These are phyloP conservation scores for Ips typographus DNA, from an alignment of 1,140 invertebrate species.

Conservation along the genomic window DNA sequence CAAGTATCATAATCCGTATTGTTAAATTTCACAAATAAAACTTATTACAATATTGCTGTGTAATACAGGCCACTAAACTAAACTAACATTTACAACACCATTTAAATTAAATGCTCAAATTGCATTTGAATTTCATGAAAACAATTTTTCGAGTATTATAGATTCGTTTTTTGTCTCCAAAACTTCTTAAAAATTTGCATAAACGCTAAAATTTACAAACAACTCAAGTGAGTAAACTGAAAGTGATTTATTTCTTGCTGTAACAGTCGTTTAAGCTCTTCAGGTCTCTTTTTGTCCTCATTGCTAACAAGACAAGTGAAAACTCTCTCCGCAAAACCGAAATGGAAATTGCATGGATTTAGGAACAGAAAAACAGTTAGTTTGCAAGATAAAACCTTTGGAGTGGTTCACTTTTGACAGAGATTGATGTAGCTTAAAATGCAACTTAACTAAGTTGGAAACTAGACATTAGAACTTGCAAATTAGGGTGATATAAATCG, in stretches of 20 bases:
- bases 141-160: neutral
- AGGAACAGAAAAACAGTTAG: neutral
- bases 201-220: no score
- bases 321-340: neutral
- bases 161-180: neutral
- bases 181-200: no score
- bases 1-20: no score
- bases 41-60: no score
- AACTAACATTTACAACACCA: no score
- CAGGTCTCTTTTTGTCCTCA: neutral
- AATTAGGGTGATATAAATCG: no score
- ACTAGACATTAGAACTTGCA: no score
- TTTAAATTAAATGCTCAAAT: no score
- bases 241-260: neutral
- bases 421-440: neutral
- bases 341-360: conserved; percentile 3
- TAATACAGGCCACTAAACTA: no score
- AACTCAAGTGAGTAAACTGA: no score
- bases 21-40: no score
- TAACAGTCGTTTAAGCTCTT: neutral
- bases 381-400: conserved; percentile 3
- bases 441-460: no score
- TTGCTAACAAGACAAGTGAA: neutral
- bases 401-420: neutral
- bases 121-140: neutral